A percentile compares a stretch with the other conserved stretches of the same genome.
Evolutionary conservation across 1,140 invertebrate genomes (phyloP).

Genomic region (Aphaenogaster rudis): DNA sequence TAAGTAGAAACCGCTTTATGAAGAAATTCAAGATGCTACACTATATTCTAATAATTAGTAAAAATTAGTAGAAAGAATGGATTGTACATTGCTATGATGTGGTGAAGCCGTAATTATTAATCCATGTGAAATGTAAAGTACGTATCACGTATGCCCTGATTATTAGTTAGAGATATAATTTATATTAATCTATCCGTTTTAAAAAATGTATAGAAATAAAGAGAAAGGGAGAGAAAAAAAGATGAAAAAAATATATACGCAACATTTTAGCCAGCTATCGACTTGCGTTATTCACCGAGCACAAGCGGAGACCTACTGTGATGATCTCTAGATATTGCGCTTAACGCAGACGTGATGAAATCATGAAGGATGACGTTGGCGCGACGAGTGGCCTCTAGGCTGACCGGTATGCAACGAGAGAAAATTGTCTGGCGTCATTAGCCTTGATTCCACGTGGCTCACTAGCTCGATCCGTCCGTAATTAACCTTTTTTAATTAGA

Average conservation of each 20-base stretch:
- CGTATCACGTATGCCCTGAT: background rate
- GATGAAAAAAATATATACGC: slow-evolving; percentile 25
- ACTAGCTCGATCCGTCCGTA: slow-evolving; percentile 11
- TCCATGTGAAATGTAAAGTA: slow-evolving; percentile 11
- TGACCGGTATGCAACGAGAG: slow-evolving; percentile 56
- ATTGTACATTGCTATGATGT: slow-evolving; percentile 7
- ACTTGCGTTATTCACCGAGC: slow-evolving; percentile 5
- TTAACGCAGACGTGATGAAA: slow-evolving; percentile 54
- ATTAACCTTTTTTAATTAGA: slow-evolving; percentile 63
- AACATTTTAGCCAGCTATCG: slow-evolving; percentile 32
- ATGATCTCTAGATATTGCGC: slow-evolving; percentile 48
- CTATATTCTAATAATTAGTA: background rate
- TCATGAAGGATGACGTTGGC: slow-evolving; percentile 51
- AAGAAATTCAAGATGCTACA: background rate
- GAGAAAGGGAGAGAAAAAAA: background rate
- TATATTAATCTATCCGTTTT: background rate
- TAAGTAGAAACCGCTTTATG: background rate
- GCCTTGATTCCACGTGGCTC: slow-evolving; percentile 59
- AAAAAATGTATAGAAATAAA: slow-evolving; percentile 6
- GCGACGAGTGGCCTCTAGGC: slow-evolving; percentile 18
- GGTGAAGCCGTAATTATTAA: background rate
- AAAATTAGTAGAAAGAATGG: slow-evolving; percentile 26
- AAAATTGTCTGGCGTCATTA: slow-evolving; percentile 55
- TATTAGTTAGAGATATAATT: slow-evolving; percentile 3
- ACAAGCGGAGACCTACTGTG: background rate